Evolutionary conservation across 64 coral and sea anemone species (phyloP).

Genomic region (Montipora sp.): DNA sequence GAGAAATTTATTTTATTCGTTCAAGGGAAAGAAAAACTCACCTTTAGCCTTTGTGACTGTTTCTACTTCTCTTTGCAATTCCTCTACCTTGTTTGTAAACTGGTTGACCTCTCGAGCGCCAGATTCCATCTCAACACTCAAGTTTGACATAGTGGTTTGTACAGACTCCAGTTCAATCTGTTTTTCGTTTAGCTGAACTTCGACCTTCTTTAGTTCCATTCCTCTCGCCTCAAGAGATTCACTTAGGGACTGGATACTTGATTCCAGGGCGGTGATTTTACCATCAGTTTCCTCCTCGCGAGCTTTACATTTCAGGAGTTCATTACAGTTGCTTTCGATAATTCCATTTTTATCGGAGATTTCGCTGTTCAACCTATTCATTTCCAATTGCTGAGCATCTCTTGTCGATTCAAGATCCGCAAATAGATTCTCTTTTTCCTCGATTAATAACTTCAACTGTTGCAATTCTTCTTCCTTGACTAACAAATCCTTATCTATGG

Average conservation of each 20-base stretch:
- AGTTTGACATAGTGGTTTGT: constrained; percentile 58
- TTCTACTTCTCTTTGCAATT: constrained; percentile 64
- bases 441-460: neutral
- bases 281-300: constrained; percentile 24
- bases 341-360: constrained; percentile 14
- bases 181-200: constrained; percentile 44
- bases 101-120: constrained; percentile 35
- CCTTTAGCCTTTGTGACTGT: neutral
- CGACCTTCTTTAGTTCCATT: constrained; percentile 60
- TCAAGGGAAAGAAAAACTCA: neutral
- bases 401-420: neutral
- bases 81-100: constrained; percentile 51
- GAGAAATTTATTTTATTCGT: no score
- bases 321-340: constrained; percentile 55
- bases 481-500: constrained; percentile 67
- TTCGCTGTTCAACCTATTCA: constrained; percentile 4
- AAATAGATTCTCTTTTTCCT: constrained; percentile 17
- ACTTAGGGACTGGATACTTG: constrained; percentile 44
- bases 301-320: constrained; percentile 47
- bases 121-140: constrained; percentile 60
- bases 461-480: constrained; percentile 39
- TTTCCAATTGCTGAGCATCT: constrained; percentile 6
- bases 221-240: constrained; percentile 58
- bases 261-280: constrained; percentile 53
- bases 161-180: constrained; percentile 56